Conservation (phyloP, 2,888 invertebrate genomes). For the Pammene fasciana region DNA sequence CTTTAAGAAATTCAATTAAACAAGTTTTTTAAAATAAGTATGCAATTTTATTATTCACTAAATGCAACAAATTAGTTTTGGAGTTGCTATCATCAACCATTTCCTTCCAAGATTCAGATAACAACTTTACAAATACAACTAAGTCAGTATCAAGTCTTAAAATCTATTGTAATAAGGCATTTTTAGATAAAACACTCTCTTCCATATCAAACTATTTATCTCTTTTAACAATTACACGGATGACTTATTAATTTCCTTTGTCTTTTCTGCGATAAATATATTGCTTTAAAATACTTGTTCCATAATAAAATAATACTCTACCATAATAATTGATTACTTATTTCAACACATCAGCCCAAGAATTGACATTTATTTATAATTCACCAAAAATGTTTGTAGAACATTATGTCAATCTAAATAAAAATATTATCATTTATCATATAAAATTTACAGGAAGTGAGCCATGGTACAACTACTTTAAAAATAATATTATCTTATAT, state of each 20-base stretch:
- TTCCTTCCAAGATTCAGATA: constrained; percentile 65
- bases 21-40: constrained; percentile 73
- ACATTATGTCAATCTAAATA: neutral
- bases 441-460: constrained; percentile 27
- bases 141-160: constrained; percentile 82
- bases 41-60: constrained; percentile 83
- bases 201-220: constrained; percentile 82
- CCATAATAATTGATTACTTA: constrained; percentile 72
- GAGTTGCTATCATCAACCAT: constrained; percentile 72
- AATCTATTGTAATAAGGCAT: constrained; percentile 82
- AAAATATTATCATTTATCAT: constrained; percentile 13
- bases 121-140: constrained; percentile 74
- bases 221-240: constrained; percentile 73
- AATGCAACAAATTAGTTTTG: constrained; percentile 82
- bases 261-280: constrained; percentile 70
- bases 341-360: constrained; percentile 67
- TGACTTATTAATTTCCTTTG: constrained; percentile 54
- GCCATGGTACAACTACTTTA: constrained; percentile 33
- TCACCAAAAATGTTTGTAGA: constrained; percentile 26
- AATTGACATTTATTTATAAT: constrained; percentile 67
- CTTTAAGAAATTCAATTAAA: constrained; percentile 51
- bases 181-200: constrained; percentile 81
- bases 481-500: constrained; percentile 41
- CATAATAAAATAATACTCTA: constrained; percentile 68
- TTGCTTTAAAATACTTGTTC: constrained; percentile 70